Evolutionary conservation across 2,888 invertebrate species (phyloP).

Genomic region (Zele albiditarsus): DNA sequence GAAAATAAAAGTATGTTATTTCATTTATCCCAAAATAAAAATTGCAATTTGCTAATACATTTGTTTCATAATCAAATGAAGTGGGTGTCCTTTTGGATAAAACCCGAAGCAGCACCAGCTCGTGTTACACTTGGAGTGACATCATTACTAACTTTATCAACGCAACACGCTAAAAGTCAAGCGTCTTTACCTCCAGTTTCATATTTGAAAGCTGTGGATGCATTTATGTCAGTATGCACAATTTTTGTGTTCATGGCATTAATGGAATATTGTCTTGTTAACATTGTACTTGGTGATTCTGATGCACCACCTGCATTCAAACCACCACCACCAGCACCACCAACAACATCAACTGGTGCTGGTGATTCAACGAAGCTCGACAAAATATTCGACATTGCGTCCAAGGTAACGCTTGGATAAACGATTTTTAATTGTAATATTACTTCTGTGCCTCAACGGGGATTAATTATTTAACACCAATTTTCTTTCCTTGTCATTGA

Average conservation of each 20-base stretch:
- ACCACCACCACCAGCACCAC: constrained; percentile 78
- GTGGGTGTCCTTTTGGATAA: constrained; percentile 97
- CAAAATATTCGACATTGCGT: constrained; percentile 75
- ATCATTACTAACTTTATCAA: constrained; percentile 89
- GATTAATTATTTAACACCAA: not conserved
- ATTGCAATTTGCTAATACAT: not conserved
- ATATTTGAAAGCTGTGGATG: constrained; percentile 93
- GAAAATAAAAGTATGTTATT: not conserved
- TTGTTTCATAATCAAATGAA: constrained; percentile 77
- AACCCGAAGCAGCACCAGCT: constrained; percentile 94
- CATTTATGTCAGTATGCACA: constrained; percentile 94
- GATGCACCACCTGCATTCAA: constrained; percentile 75
- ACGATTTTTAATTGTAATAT: constrained; percentile 44
- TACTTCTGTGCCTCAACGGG: constrained; percentile 59
- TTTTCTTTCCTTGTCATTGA: not conserved
- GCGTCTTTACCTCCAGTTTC: constrained; percentile 95
- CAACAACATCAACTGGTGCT: constrained; percentile 72
- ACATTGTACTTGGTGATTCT: constrained; percentile 86
- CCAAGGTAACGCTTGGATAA: constrained; percentile 67
- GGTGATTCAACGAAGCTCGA: constrained; percentile 72
- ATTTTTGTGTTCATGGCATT: constrained; percentile 95
- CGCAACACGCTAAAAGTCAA: constrained; percentile 94
- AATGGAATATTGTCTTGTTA: constrained; percentile 94
- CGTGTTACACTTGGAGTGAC: constrained; percentile 94
- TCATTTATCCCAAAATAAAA: no score